A percentile compares a stretch with the other conserved stretches of the same genome.
phyloP scores from a whole-genome alignment of 1,140 invertebrate genomes.

The Psilanteris sp. region DNA sequence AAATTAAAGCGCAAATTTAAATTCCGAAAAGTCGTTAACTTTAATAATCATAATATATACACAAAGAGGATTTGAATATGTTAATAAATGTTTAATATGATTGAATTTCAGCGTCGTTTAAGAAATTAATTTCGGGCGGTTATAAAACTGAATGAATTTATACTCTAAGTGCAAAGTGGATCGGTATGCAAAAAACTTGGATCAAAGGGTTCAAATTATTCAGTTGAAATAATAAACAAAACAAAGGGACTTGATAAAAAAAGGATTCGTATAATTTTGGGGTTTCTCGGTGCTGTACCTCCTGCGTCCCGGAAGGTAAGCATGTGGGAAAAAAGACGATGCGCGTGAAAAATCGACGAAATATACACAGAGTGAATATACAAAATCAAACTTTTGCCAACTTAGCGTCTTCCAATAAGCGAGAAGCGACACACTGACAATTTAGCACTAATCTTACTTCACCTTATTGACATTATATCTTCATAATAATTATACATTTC shows the following conservation, averaged over 20 bases:
- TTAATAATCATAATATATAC: too few relatives aligned
- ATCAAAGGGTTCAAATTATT: slow-evolving; percentile 2
- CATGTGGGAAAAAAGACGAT: slow-evolving; percentile 75
- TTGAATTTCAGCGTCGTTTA: slow-evolving; percentile 6
- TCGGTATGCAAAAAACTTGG: slow-evolving; percentile 18
- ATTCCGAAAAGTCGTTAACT: too few relatives aligned
- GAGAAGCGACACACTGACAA: slow-evolving; percentile 65
- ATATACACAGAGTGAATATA: slow-evolving; percentile 57
- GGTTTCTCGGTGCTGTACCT: slow-evolving; percentile 72
- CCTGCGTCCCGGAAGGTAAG: slow-evolving; percentile 75
- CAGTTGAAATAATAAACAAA: slow-evolving; percentile 9
- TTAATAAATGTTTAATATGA: slow-evolving; percentile 3
- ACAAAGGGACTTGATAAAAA: slow-evolving; percentile 7
- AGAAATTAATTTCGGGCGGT: neutral
- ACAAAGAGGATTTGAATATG: too few relatives aligned
- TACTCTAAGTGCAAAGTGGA: slow-evolving; percentile 21
- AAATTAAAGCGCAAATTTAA: too few relatives aligned
- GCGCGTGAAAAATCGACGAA: slow-evolving; percentile 70
- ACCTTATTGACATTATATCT: too few relatives aligned
- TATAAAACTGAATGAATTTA: slow-evolving; percentile 1
- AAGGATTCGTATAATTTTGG: too few relatives aligned
- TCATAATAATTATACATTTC: too few relatives aligned
- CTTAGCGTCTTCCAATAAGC: slow-evolving; percentile 56
- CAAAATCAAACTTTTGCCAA: slow-evolving; percentile 57
- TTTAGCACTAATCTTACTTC: slow-evolving; percentile 23